A percentile compares a stretch with the other conserved stretches of the same genome.
These are phyloP conservation scores for Aphodius sticticus DNA, from an alignment of 2,888 invertebrate species.

Conservation along the genomic window DNA sequence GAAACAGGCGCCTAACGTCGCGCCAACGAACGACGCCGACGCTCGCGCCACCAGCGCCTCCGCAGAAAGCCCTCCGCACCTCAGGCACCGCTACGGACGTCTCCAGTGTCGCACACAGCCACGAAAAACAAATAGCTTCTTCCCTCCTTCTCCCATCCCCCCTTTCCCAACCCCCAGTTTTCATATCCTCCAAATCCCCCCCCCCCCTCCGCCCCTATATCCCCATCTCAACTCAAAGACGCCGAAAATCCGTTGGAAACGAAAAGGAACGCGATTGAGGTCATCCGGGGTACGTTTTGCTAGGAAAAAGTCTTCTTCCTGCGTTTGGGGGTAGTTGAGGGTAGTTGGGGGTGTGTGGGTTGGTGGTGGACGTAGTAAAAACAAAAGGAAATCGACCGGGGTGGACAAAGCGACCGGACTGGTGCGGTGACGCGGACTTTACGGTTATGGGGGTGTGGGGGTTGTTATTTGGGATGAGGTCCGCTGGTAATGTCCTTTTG, in stretches of 20 bases:
- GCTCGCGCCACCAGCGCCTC: slow-evolving; percentile 55
- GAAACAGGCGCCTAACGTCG: slow-evolving; percentile 58
- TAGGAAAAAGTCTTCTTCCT: not conserved
- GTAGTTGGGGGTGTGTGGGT: not conserved
- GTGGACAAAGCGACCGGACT: not conserved
- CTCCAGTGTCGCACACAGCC: slow-evolving; percentile 26
- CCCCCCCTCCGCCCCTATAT: no score
- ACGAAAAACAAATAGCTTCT: slow-evolving; percentile 16
- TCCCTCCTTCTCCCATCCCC: slow-evolving; percentile 30
- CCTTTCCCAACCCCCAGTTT: not conserved
- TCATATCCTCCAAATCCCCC: slow-evolving; percentile 8
- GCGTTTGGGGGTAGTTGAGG: not conserved
- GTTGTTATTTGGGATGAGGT: not conserved
- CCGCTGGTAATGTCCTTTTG: not conserved
- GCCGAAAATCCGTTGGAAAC: slow-evolving; percentile 22
- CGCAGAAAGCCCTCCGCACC: slow-evolving; percentile 59
- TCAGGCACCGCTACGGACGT: slow-evolving; percentile 46
- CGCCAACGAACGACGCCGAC: slow-evolving; percentile 59
- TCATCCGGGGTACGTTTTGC: not conserved
- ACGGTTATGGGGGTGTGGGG: not conserved
- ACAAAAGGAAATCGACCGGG: not conserved
- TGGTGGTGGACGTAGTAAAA: not conserved
- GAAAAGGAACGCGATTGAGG: not conserved
- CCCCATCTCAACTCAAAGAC: slow-evolving; percentile 12
- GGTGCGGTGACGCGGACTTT: not conserved